Evolutionary conservation across 2,113 vertebrate genomes (phyloP).

Genomic region (Boleophthalmus pectinirostris): DNA sequence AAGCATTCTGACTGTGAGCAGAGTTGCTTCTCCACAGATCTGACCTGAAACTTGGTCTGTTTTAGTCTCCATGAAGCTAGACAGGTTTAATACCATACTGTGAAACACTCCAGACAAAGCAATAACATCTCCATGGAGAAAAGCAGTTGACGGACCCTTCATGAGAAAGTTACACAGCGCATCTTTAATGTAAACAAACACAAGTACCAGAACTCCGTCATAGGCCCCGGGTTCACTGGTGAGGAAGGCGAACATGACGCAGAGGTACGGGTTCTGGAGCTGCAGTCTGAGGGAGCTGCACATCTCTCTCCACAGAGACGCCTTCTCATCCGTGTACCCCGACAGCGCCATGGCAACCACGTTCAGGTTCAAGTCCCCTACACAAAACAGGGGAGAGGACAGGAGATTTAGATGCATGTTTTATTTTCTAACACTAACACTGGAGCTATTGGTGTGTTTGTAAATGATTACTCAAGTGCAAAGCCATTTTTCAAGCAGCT

Average conservation of each 20-base stretch:
- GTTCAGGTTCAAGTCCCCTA: slow-evolving; percentile 97
- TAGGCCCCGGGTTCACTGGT: slow-evolving; percentile 94
- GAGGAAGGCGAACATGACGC: slow-evolving; percentile 97
- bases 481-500: not conserved
- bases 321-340: slow-evolving; percentile 95
- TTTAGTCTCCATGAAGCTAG: no score
- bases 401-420: not conserved
- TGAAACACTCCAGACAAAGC: no score
- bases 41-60: no score
- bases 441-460: not conserved
- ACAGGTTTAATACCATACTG: no score
- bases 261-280: slow-evolving; percentile 92
- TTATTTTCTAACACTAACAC: not conserved
- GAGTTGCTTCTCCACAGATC: no score
- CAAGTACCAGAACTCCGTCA: slow-evolving; percentile 89
- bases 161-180: no score
- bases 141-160: no score
- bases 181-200: not conserved
- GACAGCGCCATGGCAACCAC: slow-evolving; percentile 98
- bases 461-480: not conserved
- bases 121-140: no score
- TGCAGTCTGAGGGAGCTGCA: slow-evolving; percentile 93
- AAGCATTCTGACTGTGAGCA: no score
- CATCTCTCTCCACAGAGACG: slow-evolving; percentile 98
- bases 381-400: slow-evolving; percentile 2